Conservation (phyloP, 2,797 vertebrate species). For the Numenius phaeopus region DNA sequence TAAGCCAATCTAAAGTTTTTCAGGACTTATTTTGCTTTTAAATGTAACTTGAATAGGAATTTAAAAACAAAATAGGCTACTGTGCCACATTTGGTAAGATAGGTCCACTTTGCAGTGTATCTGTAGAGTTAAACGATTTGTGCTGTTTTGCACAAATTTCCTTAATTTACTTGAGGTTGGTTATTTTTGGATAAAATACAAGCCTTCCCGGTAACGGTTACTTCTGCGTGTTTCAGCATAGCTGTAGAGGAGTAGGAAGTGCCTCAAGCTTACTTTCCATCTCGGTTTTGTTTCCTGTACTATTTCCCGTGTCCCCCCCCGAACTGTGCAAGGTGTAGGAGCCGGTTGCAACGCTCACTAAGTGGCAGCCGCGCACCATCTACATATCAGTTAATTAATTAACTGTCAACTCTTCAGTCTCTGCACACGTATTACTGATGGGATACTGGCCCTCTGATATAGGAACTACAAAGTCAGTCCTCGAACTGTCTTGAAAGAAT, state of each 20-base stretch:
- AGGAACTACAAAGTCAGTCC: background rate
- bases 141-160: slow-evolving; percentile 48
- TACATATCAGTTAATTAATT: background rate
- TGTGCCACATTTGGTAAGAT: background rate
- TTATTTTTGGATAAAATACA: slow-evolving; percentile 30
- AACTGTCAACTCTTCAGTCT: background rate
- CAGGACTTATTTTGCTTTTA: slow-evolving; percentile 11
- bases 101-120: background rate
- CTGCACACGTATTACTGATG: background rate
- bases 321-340: background rate
- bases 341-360: background rate
- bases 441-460: background rate
- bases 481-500: background rate
- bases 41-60: slow-evolving; percentile 19
- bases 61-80: background rate
- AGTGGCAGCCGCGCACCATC: background rate
- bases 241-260: slow-evolving; percentile 45
- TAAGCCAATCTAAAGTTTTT: background rate
- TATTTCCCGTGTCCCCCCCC: background rate
- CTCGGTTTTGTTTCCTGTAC: background rate
- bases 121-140: slow-evolving; percentile 4
- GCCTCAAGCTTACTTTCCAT: slow-evolving; percentile 5
- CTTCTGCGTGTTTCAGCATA: slow-evolving; percentile 18
- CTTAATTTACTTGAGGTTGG: slow-evolving; percentile 59
- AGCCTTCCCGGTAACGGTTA: background rate